Base-by-base conservation (phyloP, 2,888 invertebrate species). In the Acronicta psi region DNA sequence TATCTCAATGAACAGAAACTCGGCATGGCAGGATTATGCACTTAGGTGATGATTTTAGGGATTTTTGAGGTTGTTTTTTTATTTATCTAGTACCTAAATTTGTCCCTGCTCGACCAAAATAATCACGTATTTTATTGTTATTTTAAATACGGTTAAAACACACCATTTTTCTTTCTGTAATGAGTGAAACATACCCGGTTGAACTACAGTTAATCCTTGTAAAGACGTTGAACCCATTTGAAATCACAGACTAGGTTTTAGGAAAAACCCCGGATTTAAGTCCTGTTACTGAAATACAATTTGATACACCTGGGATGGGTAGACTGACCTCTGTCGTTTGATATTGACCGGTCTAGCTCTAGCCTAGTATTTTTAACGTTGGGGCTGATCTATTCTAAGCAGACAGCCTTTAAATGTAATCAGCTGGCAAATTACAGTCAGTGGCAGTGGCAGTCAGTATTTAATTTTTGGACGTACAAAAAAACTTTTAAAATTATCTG, bases 161-260 rank as follows among this genome's bases (percentile, higher is more conserved):
- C 34, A 34, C 34, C 13, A 25, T 25, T 3, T 5, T 29, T 11
- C 10, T 0, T 29, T 29, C 29, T 34, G n/a, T 31, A n/a, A 34
- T n/a, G 34, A 34, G 34, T n/a, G n/a, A n/a, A 34, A n/a, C n/a
- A 6, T 7, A 34, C 34, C 2, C 34, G 6, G n/a, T 34, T n/a
- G 6, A n/a, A 34, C 34, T n/a, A 34, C 34, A 34, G 5, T 34
- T 34, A 34, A 34, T 34, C 34, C 34, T 34, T 34, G 5, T 34
- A 29, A 9, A 57, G 65, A 29, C 67, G 13, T 51, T 68, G 67
- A 70, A 70, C 67, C 6, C 36, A 17, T 40, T 41, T 31, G 16
- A 25, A 55, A 52, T 38, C 20, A 36, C 18, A 38, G 44, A 20
- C 43, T 18, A 44, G 20, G 38, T 38, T 52, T 29, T 46, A 36